Evolutionary conservation across 2,888 invertebrate genomes (phyloP).

Genomic region (Polietes domitor): DNA sequence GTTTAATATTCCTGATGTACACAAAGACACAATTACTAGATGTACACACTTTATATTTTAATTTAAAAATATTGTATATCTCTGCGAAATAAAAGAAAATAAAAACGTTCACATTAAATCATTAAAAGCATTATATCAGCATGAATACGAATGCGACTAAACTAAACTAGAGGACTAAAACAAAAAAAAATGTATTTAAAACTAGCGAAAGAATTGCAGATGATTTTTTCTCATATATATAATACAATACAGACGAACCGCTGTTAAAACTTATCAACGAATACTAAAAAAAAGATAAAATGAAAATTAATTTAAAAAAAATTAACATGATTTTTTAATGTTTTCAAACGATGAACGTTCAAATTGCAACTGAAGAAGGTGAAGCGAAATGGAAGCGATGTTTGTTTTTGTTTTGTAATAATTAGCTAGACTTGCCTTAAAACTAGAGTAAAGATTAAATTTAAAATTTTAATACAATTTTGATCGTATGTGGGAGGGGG

Average conservation of each 20-base stretch:
- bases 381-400: not conserved
- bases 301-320: conserved; percentile 10
- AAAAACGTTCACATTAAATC: not conserved
- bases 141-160: too few relatives aligned
- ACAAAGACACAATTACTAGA: conserved; percentile 58
- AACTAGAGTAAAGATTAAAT: conserved; percentile 8
- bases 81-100: conserved; percentile 17
- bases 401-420: conserved; percentile 14
- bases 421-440: conserved; percentile 8
- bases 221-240: not conserved
- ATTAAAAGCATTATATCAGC: too few relatives aligned
- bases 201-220: not conserved
- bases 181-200: conserved; percentile 25
- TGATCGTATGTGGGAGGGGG: conserved; percentile 36
- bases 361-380: conserved; percentile 18
- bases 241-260: not conserved
- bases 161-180: conserved; percentile 16
- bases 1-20: conserved; percentile 68
- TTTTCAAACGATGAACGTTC: conserved; percentile 15
- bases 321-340: not conserved
- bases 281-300: not conserved
- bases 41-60: conserved; percentile 43
- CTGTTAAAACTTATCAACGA: conserved; percentile 9
- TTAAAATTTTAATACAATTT: conserved; percentile 45
- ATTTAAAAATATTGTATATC: not conserved